Base-by-base conservation (phyloP, 2,113 vertebrate genomes). In the Panurus biarmicus region DNA sequence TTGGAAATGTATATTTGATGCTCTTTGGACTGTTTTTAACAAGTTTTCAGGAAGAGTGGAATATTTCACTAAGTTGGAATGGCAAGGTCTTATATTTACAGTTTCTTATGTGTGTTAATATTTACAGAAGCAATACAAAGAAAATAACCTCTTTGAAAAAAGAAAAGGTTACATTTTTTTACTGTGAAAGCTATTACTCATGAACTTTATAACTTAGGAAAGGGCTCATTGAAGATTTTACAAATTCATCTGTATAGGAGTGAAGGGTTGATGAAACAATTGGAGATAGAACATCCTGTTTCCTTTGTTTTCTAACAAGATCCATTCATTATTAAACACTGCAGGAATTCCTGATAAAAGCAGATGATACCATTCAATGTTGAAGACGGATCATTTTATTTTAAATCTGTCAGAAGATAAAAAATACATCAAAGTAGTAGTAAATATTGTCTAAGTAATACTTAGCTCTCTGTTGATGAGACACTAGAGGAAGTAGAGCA, bases 301-400 rank as follows among this genome's bases (percentile, higher is more conserved):
- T 93, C 90, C 82, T 74, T 36, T 89, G 61, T 74, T 95, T 77
- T 47, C 35, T 87, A 65, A 54, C 26, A 88, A 96, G 71, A 86
- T 47, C 33, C 62, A 75, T 92, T 65, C 31, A 77, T 93, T 95
- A 92, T 92, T 96, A 96, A 94, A 96, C 28, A 74, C 40, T 80
- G 26, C 56, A 78, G 20, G 85, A 87, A 89, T 76, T 94, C 57
- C 58, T 87, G 38, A 71, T 85, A 81, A 82, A 96, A 89, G 40
- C 47, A 93, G 69, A 90, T 91, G 13, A 69, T 95, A 89, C 66
- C 60, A 58, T 92, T 96, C 85, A 89, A 31, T 88, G 66, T 3
- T 62, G 38, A 91, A 76, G 24, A 17, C n/a, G 44, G 31, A 26
- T 17, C 36, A 9, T 28, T 87, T 20, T 17, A 33, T 50, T 86